phyloP scores from a whole-genome alignment of 2,797 vertebrate genomes.

The Centroberyx gerrardi region DNA sequence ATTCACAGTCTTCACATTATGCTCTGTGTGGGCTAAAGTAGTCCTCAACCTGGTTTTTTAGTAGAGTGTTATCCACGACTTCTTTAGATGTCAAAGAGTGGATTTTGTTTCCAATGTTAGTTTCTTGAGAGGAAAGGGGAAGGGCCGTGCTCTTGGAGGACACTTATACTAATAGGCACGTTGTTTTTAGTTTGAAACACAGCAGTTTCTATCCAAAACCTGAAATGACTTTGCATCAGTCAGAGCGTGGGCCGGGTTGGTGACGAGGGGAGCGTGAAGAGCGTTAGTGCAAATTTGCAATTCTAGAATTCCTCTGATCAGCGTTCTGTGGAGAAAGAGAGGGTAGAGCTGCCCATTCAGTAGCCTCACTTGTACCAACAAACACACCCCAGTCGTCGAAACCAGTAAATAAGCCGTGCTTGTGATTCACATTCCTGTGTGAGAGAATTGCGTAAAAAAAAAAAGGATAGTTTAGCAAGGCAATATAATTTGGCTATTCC shows the following conservation, averaged over 20 bases:
- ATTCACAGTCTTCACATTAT: constrained; percentile 57
- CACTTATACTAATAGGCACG: not conserved
- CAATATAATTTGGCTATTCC: constrained; percentile 41
- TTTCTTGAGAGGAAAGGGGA: not conserved
- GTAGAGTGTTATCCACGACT: constrained; percentile 12
- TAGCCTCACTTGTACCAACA: not conserved
- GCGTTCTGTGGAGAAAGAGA: constrained; percentile 41
- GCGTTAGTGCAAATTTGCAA: constrained; percentile 55
- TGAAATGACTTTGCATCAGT: constrained; percentile 26
- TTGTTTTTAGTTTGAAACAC: constrained; percentile 27
- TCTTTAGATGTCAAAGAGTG: constrained; percentile 1
- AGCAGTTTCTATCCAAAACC: constrained; percentile 38
- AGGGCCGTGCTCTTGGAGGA: not conserved
- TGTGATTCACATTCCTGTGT: constrained; percentile 15
- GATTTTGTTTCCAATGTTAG: constrained; percentile 4
- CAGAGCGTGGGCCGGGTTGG: constrained; percentile 21
- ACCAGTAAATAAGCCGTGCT: constrained; percentile 27
- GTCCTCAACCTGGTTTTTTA: constrained; percentile 48
- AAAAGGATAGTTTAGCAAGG: constrained; percentile 37
- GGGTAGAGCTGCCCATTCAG: constrained; percentile 22
- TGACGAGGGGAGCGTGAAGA: constrained; percentile 23
- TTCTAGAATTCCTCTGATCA: constrained; percentile 64
- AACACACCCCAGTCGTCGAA: constrained; percentile 38
- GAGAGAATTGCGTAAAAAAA: constrained; percentile 3
- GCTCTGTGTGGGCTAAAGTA: constrained; percentile 34